Percentiles rank a stretch among this genome's conserved stretches.
Evolutionary conservation across 1,140 invertebrate genomes (phyloP).

Genomic region (Zaprionus kolodkinae): DNA sequence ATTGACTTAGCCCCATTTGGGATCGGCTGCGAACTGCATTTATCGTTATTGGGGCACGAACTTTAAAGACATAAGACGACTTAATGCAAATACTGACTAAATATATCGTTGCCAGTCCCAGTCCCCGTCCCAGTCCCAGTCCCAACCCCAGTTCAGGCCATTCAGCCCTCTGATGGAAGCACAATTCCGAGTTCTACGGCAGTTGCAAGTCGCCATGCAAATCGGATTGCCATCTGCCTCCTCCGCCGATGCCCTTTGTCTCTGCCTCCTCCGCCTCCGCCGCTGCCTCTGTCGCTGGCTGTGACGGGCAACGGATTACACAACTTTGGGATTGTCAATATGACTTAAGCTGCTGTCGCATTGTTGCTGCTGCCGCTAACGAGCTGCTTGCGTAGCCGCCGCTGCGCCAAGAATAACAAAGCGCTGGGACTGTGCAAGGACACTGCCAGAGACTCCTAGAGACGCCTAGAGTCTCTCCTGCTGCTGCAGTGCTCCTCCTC

Average conservation of each 20-base stretch:
- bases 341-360: constrained; percentile 61
- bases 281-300: not conserved
- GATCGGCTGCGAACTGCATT: constrained; percentile 25
- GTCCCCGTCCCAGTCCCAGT: too few species aligned
- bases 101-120: constrained; percentile 41
- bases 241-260: constrained; percentile 2
- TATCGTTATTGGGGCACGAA: constrained; percentile 43
- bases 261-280: not conserved
- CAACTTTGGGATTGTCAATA: constrained; percentile 66
- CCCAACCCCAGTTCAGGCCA: too few species aligned
- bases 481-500: not conserved
- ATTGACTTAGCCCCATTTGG: constrained; percentile 53
- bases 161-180: constrained; percentile 27
- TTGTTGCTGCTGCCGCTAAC: constrained; percentile 54
- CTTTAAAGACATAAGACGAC: constrained; percentile 65
- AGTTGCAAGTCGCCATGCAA: constrained; percentile 37
- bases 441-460: not conserved
- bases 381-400: constrained; percentile 69
- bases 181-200: constrained; percentile 31
- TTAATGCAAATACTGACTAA: constrained; percentile 66
- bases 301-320: constrained; percentile 61
- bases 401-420: constrained; percentile 76
- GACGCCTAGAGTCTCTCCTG: not conserved
- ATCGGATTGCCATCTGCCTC: constrained; percentile 38
- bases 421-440: not conserved